phyloP scores from a whole-genome alignment of 2,888 invertebrate species.

The Serrognathus titanus region DNA sequence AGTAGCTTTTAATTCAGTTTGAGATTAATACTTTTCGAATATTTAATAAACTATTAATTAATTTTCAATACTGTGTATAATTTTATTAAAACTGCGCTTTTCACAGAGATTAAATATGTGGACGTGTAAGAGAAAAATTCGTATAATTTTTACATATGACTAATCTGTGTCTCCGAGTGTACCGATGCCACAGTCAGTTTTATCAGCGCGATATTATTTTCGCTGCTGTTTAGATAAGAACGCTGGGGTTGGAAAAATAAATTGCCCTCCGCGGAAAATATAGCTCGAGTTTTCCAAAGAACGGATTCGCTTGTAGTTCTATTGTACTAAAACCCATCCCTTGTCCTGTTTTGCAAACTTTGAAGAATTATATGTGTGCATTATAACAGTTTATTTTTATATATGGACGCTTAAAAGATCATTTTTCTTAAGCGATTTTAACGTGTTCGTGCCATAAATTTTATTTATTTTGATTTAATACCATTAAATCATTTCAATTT shows the following conservation, averaged over 20 bases:
- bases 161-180: conserved; percentile 34
- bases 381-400: conserved; percentile 1
- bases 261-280: conserved; percentile 52
- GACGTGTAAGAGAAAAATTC: neutral
- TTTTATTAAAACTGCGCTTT: no score
- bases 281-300: conserved; percentile 50
- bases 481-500: no score
- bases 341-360: conserved; percentile 7
- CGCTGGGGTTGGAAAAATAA: conserved; percentile 51
- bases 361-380: conserved; percentile 4
- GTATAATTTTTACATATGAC: conserved; percentile 3
- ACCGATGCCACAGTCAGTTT: conserved; percentile 41
- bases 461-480: no score
- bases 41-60: no score
- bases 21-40: no score
- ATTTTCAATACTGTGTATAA: no score
- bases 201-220: conserved; percentile 52
- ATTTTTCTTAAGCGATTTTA: neutral
- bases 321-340: conserved; percentile 33
- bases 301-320: conserved; percentile 43
- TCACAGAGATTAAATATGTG: neutral
- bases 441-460: neutral
- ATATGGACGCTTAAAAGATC: neutral
- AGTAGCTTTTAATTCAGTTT: no score
- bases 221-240: conserved; percentile 52